Base-by-base conservation (phyloP, 2,113 vertebrate species). In the Bombycilla garrulus region DNA sequence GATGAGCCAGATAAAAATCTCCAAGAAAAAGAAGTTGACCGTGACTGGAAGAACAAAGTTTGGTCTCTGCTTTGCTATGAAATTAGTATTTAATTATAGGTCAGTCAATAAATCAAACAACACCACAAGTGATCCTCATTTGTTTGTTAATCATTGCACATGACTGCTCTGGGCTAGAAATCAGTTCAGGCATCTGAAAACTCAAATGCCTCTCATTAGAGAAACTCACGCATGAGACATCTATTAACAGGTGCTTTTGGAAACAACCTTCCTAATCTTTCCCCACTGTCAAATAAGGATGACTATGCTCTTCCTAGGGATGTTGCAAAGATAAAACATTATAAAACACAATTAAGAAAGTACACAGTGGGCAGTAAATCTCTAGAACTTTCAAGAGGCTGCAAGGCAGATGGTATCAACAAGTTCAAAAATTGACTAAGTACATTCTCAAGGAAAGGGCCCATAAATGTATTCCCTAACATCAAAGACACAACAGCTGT, bases 151-250 rank as follows among this genome's bases (percentile, higher is more conserved):
- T 92, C 65, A 57, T 74, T 76, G 48, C 1, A 28, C 86, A 64
- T 93, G 86, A 83, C 83, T 93, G 89, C 65, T 64, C 86, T 35
- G 26, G 45, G 77, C 58, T 9, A 78, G 77, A 72, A 92, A 89
- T 92, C 62, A 48, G 81, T 66, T 83, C 94, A 93, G 83, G 86
- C 91, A 94, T 93, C 93, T 92, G 83, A 84, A 92, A 92, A 71
- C 61, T 73, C 60, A 78, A 20, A 84, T 61, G 67, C 66, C 58
- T 94, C 71, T 24, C 42, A 76, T 72, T 61, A 76, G 74, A 76
- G 53, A 93, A 94, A 94, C 40, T 76, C 81, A 82, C 69, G 71
- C 78, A 48, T 84, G 73, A 93, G 80, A 62, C 69, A 93, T 71
- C 54, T 44, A 16, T 58, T 77, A 80, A 47, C 72, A 71, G 38